Evolutionary conservation across 2,797 vertebrate species (phyloP).

Genomic region (Hemibagrus guttatus): DNA sequence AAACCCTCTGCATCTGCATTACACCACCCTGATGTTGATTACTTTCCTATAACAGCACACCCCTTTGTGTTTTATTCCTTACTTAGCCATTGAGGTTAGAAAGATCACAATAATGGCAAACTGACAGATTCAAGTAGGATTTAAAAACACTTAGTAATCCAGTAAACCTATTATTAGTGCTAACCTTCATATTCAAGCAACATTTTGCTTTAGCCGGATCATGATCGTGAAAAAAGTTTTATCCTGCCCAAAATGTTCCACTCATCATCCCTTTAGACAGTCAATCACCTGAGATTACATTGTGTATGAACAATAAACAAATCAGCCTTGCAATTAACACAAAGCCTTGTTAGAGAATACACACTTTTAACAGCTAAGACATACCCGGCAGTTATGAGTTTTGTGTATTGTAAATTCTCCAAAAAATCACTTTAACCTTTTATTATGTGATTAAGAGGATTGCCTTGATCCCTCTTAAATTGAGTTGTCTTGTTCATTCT

Average conservation of each 20-base stretch:
- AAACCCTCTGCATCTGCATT: too few species aligned
- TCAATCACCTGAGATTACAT: not conserved
- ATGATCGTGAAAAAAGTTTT: conserved; percentile 52
- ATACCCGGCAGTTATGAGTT: conserved; percentile 49
- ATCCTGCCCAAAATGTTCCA: conserved; percentile 41
- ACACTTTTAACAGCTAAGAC: conserved; percentile 57
- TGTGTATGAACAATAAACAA: conserved; percentile 54
- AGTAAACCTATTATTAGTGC: conserved; percentile 47
- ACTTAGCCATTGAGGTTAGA: not conserved
- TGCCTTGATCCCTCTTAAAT: conserved; percentile 58
- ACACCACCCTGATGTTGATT: not conserved
- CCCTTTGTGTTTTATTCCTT: not conserved
- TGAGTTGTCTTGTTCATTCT: conserved; percentile 56
- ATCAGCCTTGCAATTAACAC: conserved; percentile 56
- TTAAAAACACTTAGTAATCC: conserved; percentile 28
- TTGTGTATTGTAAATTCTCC: conserved; percentile 55
- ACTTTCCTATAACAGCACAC: not conserved
- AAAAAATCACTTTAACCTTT: conserved; percentile 53
- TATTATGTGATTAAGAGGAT: conserved; percentile 60
- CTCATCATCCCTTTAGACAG: conserved; percentile 36
- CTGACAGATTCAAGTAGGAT: conserved; percentile 10
- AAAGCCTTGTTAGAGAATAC: conserved; percentile 52
- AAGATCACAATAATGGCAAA: not conserved
- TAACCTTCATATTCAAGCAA: conserved; percentile 51
- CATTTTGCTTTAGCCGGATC: conserved; percentile 38